Base-by-base conservation (phyloP, 2,113 vertebrate species). In the Dascyllus trimaculatus region DNA sequence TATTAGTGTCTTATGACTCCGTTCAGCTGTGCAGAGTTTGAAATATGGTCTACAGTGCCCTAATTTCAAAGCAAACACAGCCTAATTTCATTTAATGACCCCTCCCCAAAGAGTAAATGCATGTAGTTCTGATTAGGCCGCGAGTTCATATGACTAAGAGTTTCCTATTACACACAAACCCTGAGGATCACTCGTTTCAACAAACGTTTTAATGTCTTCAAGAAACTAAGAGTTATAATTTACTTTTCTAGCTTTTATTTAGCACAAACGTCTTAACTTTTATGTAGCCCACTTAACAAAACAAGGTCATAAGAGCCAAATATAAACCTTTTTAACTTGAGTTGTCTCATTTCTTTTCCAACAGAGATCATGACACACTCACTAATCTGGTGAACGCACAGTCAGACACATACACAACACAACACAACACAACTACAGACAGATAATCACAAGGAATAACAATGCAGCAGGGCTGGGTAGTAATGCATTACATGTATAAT, bases 31-130 rank as follows among this genome's bases (percentile, higher is more conserved):
- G 21, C 58, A 18, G 61, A 2, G 7, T 46, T 66, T 78, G 73
- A 92, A 82, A 79, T 65, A 82, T 89, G 63, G 48, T 48, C 52
- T 40, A 11, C 17, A 19, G 61, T 75, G 40, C 46, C 32, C 64
- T 76, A 89, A 91, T 87, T 74, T 69, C 64, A 78, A 88, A 89
- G 78, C 62, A 81, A 89, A 84, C 78, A 84, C 19, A 53, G 32
- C 21, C 35, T 53, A 56, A 82, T 85, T 84, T 82, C 0, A 71
- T 65, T 84, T 89, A 86, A 91, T 76, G 67, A 80, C 48, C 49
- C 9, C 77, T 78, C 73, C 71, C 78, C 6, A 63, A 59, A 71
- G 66, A 80, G 32, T 25, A 40, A 58, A 70, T 60, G 79, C 71
- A 75, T 58, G 63, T 73, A 66, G 61, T 71, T 48, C 63, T 87